Base-by-base conservation (phyloP, 2,888 invertebrate genomes). In the Chloromyia formosa region DNA sequence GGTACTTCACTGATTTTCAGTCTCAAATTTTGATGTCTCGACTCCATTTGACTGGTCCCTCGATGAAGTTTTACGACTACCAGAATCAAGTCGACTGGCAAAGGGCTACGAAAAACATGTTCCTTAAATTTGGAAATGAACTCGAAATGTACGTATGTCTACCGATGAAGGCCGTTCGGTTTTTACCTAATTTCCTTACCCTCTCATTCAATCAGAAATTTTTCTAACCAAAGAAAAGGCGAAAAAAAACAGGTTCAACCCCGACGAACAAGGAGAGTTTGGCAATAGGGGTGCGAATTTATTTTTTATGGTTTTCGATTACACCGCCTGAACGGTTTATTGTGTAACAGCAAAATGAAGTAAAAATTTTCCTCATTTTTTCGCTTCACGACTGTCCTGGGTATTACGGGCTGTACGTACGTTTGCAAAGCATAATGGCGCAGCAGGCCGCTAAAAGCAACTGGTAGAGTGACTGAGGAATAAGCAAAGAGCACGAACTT, bases 301-400 rank as follows among this genome's bases (percentile, higher is more conserved):
- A 5, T 60, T 10, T 23, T 60, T 60, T 60, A 60, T n/a, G 12
- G 27, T 23, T 23, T 60, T 23, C 27, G 60, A 60, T 23, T 60
- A 60, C 27, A 60, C 23, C 23, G 60, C 27, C 23, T 60, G 56
- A 60, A 60, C 60, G n/a, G 14, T 60, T 60, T 60, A 22, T 23
- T 60, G 27, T 23, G n/a, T 23, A 60, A 23, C 23, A 23, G 27
- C 14, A 10, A 10, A 27, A 23, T 0, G 23, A 60, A 60, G 23
- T 23, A 23, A 60, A 60, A 60, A 1, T 20, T 16, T 12, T 20
- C 12, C 22, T 9, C 58, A n/a, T n/a, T 12, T 20, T 12, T 58
- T 58, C 12, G 58, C 18, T 58, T 58, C 20, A 20, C 18, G 58
- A 58, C 18, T 9, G 18, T 58, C 58, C 58, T 58, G 58, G 22